phyloP scores from a whole-genome alignment of 2,113 vertebrate species.

The Smithornis capensis region DNA sequence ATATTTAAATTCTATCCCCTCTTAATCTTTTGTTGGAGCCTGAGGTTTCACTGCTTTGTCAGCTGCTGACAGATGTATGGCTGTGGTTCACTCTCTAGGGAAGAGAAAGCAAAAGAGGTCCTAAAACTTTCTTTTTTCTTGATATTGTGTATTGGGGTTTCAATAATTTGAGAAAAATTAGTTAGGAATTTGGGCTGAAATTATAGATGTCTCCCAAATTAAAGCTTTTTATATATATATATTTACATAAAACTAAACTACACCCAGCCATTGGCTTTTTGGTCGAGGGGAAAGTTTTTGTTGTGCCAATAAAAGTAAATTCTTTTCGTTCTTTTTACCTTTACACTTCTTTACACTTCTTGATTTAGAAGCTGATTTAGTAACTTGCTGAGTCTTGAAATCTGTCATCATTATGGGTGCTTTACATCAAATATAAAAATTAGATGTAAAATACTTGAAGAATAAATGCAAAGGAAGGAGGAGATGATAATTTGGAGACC shows the following conservation, averaged over 20 bases:
- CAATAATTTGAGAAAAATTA: background rate
- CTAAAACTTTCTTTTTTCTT: background rate
- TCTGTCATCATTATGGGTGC: accelerated
- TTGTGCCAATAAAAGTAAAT: background rate
- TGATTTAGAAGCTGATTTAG: background rate
- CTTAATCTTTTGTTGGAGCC: background rate
- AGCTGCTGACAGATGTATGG: background rate
- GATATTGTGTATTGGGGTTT: accelerated
- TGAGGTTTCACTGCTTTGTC: background rate
- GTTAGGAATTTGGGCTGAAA: background rate
- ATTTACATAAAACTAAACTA: background rate
- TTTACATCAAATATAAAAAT: too few species aligned
- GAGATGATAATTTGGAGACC: too few species aligned
- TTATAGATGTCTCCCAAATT: background rate
- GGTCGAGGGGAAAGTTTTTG: background rate
- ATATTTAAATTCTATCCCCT: accelerated
- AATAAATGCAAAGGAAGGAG: too few species aligned
- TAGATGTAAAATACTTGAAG: too few species aligned
- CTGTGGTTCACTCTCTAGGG: background rate
- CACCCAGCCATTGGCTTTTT: accelerated
- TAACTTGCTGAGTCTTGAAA: background rate
- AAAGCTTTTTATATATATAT: background rate
- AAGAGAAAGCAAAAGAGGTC: background rate
- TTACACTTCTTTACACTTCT: accelerated
- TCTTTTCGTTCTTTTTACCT: background rate